These are phyloP conservation scores for Spongia lamella DNA, from an alignment of 37 sponge, comb jelly and placozoan species.

Conservation along the genomic window DNA sequence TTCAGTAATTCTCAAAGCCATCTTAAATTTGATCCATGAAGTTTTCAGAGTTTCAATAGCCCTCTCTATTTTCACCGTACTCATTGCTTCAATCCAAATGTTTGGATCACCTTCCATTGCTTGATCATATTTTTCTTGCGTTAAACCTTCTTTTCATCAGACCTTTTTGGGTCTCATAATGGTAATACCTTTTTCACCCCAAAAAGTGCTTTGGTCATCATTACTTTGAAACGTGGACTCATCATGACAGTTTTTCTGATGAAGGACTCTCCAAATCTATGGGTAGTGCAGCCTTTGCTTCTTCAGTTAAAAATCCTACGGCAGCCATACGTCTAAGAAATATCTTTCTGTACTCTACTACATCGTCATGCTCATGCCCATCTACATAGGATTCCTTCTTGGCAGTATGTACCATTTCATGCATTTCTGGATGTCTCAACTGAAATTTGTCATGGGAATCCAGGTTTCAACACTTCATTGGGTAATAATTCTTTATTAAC, in stretches of 20 bases:
- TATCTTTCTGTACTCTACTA: constrained; percentile 26
- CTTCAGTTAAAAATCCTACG: not conserved
- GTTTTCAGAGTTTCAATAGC: constrained; percentile 35
- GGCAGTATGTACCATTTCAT: constrained; percentile 19
- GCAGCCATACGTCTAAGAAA: constrained; percentile 18
- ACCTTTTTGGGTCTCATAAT: constrained; percentile 38
- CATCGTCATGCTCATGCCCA: constrained; percentile 65
- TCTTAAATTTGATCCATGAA: constrained; percentile 34
- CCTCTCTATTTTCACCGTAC: constrained; percentile 25
- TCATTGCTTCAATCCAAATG: constrained; percentile 16
- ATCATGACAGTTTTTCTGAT: constrained; percentile 24
- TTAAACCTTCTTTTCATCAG: constrained; percentile 26
- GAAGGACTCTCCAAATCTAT: not conserved
- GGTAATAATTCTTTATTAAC: constrained; percentile 37
- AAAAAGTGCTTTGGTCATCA: constrained; percentile 35
- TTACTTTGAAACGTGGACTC: constrained; percentile 47
- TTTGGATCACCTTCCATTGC: not conserved
- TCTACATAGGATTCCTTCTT: constrained; percentile 54
- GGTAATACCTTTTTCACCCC: constrained; percentile 25
- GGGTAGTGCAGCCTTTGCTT: constrained; percentile 7
- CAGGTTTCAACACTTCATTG: constrained; percentile 33
- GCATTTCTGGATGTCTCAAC: constrained; percentile 47
- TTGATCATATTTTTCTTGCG: constrained; percentile 13
- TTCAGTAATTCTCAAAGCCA: constrained; percentile 15
- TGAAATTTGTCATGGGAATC: constrained; percentile 36